phyloP scores from a whole-genome alignment of 30 jellyfish, hydroid and myxozoan genomes.

The Sanderia malayensis region DNA sequence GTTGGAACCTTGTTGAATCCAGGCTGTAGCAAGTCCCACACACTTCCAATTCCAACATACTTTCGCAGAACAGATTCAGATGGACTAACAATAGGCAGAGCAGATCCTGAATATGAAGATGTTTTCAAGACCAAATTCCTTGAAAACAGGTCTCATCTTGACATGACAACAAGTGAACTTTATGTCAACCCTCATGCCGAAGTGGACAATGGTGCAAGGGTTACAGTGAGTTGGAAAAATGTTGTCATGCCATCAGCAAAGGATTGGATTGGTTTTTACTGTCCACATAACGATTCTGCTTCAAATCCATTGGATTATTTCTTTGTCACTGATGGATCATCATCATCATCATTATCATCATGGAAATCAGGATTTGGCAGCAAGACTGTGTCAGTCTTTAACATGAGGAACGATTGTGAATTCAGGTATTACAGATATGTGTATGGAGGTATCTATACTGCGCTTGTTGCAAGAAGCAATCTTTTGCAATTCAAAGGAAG shows the following conservation, averaged over 20 bases:
- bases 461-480: conserved; percentile 61
- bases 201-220: conserved; percentile 63
- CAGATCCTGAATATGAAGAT: conserved; percentile 16
- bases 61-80: conserved; percentile 47
- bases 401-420: conserved; percentile 61
- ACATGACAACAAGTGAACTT: conserved; percentile 13
- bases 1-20: too few relatives aligned
- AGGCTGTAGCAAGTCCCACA: conserved; percentile 33
- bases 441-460: conserved; percentile 34
- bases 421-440: conserved; percentile 55
- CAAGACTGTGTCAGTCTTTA: conserved; percentile 43
- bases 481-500: conserved; percentile 53
- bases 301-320: conserved; percentile 44
- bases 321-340: conserved; percentile 43
- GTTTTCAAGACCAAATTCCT: conserved; percentile 22
- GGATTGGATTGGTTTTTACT: conserved; percentile 87
- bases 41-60: conserved; percentile 59
- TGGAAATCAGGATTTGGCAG: conserved; percentile 74
- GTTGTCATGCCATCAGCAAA: conserved; percentile 42
- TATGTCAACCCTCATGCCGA: conserved; percentile 19
- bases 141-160: conserved; percentile 31
- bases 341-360: conserved; percentile 18
- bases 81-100: conserved; percentile 48
- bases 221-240: conserved; percentile 61
- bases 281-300: conserved; percentile 66